Evolutionary conservation across 2,888 invertebrate genomes (phyloP).

Genomic region (Polydrusus cervinus): DNA sequence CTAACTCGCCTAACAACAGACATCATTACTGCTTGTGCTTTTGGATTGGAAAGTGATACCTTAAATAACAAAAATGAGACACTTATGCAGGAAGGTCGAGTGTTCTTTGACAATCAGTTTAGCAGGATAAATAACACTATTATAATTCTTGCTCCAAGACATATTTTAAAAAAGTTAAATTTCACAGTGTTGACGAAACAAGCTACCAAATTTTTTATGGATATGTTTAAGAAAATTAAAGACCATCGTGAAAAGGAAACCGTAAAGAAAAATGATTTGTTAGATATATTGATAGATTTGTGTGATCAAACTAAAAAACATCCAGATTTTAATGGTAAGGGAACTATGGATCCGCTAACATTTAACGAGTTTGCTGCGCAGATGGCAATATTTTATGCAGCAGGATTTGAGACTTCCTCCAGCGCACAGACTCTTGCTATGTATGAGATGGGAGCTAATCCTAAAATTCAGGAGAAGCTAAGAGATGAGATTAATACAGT

Average conservation of each 20-base stretch:
- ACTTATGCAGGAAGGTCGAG: conserved; percentile 65
- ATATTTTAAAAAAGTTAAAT: conserved; percentile 57
- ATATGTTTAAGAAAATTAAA: conserved; percentile 69
- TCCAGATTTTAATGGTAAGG: conserved; percentile 54
- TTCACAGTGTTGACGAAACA: conserved; percentile 59
- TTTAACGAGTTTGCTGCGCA: conserved; percentile 60
- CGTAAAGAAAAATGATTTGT: conserved; percentile 72
- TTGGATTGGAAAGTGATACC: conserved; percentile 76
- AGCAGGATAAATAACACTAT: conserved; percentile 55
- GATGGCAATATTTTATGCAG: conserved; percentile 62
- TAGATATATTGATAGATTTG: conserved; percentile 70
- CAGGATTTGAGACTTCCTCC: conserved; percentile 69
- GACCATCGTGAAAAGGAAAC: conserved; percentile 67
- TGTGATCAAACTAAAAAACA: conserved; percentile 56
- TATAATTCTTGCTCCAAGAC: conserved; percentile 55
- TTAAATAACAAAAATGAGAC: conserved; percentile 72
- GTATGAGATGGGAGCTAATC: conserved; percentile 72
- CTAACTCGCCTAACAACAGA: conserved; percentile 66
- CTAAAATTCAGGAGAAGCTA: conserved; percentile 67
- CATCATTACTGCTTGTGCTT: conserved; percentile 67
- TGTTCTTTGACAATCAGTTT: conserved; percentile 60
- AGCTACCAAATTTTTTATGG: conserved; percentile 69
- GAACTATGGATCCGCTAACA: conserved; percentile 54
- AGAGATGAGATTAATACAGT: conserved; percentile 59
- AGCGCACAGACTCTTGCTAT: conserved; percentile 70